Evolutionary conservation across 2,888 invertebrate species (phyloP), one percentile per base, ranked within the genome.

Genomic region (Artemia sinica): DNA sequence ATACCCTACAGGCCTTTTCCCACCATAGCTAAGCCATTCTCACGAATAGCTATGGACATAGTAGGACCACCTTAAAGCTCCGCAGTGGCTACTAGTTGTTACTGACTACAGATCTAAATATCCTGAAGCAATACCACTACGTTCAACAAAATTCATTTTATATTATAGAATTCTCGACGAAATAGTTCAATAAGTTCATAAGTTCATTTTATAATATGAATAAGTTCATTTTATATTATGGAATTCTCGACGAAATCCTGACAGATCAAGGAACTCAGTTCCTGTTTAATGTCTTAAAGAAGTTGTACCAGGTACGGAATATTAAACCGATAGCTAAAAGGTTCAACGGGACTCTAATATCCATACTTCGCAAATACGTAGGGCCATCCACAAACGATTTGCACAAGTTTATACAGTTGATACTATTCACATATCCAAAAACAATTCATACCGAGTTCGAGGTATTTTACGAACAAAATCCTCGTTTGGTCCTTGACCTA

Each of bases 31-130:
- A 49, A 48, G 13, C 11, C 65, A 10, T 69, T 50, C 49, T 41
- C 49, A 50, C n/a, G 49, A n/a, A 50, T 70, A 12, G 68, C 68
- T 7, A 68, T 70, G 65, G 70, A 70, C 51, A 68, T 69, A 11
- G 67, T 69, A 63, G 69, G 69, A 2, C 67, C 52, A 4, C 67
- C 52, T 3, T n/a, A 58, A 65, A 50, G 58, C 65, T 14, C 28
- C 13, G n/a, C 18, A 18, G 18, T 11, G 70, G 70, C 48, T 69
- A 41, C 49, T 70, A 11, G 68, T 68, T 2, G 65, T 69, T 49
- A 13, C 18, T 8, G 70, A 70, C 12, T 70, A 68, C 13, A 41
- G 63, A 11, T 49, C 70, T 4, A 63, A 50, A 49, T 70, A 65
- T 28, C 13, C 63, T 48, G 49, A 66, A 18, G 66, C 68, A 58